Evolutionary conservation across 1,140 invertebrate genomes (phyloP), one percentile per base, ranked within the genome.

Genomic region (Leptinotarsa lineolata): DNA sequence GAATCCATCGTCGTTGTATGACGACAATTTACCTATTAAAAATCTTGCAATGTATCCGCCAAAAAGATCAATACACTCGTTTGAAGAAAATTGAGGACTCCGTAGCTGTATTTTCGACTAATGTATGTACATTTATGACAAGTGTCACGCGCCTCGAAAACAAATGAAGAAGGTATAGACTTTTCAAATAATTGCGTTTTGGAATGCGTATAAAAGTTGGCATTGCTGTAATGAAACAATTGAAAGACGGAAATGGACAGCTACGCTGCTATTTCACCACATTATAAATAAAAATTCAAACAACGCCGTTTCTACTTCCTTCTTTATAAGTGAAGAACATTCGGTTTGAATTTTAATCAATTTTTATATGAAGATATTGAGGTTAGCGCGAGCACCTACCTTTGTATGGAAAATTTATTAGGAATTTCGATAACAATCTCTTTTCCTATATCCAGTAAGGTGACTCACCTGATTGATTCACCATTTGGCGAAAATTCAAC

Each of bases 191-290:
- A 59, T 70, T 70, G 68, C 68, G 68, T 70, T 70, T 70, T 61
- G 68, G 68, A 70, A 70, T 70, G 68, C 68, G 68, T 70, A 70
- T 69, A 69, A 70, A 70, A 70, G 68, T 70, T 68, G 67, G 67
- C 67, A 68, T 68, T 70, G 68, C 54, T 70, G 46, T 70, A 70
- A 60, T 22, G 22, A 61, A 70, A 70, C 68, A 70, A 70, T 70
- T 44, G 68, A 70, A 70, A 60, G 68, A 70, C 68, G 68, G 68
- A 70, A 70, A 61, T 70, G 68, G 68, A 21, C 54, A n/a, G 68
- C 68, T 30, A 21, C 68, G 68, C 18, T 61, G 68, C 30, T 70
- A 70, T 70, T 70, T 70, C 68, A 70, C 68, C 68, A 70, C 45
- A 70, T 46, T 70, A 70, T 24, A 70, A 70, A 70, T 70, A 48